These are phyloP conservation scores for Premnoplex brunnescens DNA, from an alignment of 2,797 vertebrate genomes.

Conservation along the genomic window DNA sequence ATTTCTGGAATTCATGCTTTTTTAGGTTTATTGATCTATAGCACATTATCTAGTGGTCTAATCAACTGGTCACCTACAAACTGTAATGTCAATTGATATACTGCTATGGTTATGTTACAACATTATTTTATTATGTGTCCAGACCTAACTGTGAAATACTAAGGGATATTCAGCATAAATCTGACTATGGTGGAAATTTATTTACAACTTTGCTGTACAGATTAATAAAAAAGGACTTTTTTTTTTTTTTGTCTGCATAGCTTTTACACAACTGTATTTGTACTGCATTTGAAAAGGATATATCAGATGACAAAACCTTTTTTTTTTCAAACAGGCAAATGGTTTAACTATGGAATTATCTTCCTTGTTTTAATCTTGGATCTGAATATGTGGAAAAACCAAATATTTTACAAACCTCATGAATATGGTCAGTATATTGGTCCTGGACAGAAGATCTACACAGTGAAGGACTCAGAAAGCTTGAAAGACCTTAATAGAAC, in stretches of 20 bases:
- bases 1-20: slow-evolving; percentile 32
- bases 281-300: background rate
- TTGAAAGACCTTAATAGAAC: slow-evolving; percentile 90
- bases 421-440: slow-evolving; percentile 97
- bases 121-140: slow-evolving; percentile 47
- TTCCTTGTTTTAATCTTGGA: slow-evolving; percentile 97
- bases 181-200: background rate
- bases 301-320: slow-evolving; percentile 30
- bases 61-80: slow-evolving; percentile 47
- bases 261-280: background rate
- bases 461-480: slow-evolving; percentile 91
- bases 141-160: slow-evolving; percentile 47
- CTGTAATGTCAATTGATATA: slow-evolving; percentile 1
- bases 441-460: slow-evolving; percentile 95
- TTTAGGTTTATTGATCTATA: slow-evolving; percentile 29
- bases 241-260: background rate
- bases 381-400: slow-evolving; percentile 99
- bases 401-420: slow-evolving; percentile 98
- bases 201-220: slow-evolving; percentile 31
- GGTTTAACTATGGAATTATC: slow-evolving; percentile 99
- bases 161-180: slow-evolving; percentile 25
- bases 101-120: background rate
- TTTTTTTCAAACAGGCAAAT: slow-evolving; percentile 86
- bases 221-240: background rate
- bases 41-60: slow-evolving; percentile 7